Percentiles rank a stretch among this genome's conserved stretches.
Evolutionary conservation across 2,888 invertebrate species (phyloP).

Genomic region (Atethmia centrago): DNA sequence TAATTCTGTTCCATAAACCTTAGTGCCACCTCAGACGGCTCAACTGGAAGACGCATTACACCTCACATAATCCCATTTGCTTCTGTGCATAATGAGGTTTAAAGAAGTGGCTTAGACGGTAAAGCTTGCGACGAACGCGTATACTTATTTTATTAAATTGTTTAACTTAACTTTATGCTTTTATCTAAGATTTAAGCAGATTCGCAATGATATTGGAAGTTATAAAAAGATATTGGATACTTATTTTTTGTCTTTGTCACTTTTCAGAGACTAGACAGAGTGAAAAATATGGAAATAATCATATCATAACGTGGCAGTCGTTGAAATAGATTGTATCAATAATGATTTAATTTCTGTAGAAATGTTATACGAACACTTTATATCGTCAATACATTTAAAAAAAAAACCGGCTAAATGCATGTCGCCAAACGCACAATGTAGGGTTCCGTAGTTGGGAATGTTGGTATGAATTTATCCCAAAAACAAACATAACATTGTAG

Average conservation of each 20-base stretch:
- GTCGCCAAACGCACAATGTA: too few relatives aligned
- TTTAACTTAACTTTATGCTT: slow-evolving; percentile 31
- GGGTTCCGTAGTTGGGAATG: too few relatives aligned
- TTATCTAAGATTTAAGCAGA: slow-evolving; percentile 7
- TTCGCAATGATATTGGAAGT: slow-evolving; percentile 11
- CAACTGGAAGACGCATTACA: slow-evolving; percentile 68
- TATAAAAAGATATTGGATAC: slow-evolving; percentile 1
- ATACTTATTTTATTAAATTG: slow-evolving; percentile 23
- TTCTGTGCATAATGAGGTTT: slow-evolving; percentile 69
- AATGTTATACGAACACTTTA: too few relatives aligned
- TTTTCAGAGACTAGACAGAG: not conserved
- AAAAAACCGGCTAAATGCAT: too few relatives aligned
- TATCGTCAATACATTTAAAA: too few relatives aligned
- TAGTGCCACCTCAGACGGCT: slow-evolving; percentile 63
- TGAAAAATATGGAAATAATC: not conserved
- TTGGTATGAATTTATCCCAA: too few relatives aligned
- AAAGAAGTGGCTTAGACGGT: slow-evolving; percentile 33
- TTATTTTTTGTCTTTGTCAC: not conserved
- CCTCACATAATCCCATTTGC: slow-evolving; percentile 69
- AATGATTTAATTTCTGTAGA: too few relatives aligned
- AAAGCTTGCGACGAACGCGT: slow-evolving; percentile 15
- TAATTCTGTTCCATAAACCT: slow-evolving; percentile 70
- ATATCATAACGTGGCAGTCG: not conserved
- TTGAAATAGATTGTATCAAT: not conserved
- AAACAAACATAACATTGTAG: too few relatives aligned